Evolutionary conservation across 2,113 vertebrate species (phyloP).

Genomic region (Propithecus coquereli): DNA sequence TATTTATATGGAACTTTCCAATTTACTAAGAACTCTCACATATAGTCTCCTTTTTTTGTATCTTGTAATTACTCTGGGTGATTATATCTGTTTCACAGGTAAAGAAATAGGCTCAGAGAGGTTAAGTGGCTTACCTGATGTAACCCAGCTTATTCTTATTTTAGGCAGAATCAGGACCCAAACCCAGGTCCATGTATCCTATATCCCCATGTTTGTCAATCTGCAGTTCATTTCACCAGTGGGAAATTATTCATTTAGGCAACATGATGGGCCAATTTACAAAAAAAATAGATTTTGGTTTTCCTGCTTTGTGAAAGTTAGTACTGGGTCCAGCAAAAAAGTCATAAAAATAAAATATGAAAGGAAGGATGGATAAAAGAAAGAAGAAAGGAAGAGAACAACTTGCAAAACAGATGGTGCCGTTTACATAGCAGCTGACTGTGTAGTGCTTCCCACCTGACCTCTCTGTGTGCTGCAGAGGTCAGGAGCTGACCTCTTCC

Average conservation of each 20-base stretch:
- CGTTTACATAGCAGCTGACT: background rate
- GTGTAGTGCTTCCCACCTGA: background rate
- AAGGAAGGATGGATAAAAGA: background rate
- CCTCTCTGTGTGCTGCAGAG: background rate
- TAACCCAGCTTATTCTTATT: background rate
- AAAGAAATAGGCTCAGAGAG: background rate
- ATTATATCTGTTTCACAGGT: background rate
- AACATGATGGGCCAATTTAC: background rate
- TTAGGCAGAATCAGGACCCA: background rate
- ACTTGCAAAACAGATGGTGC: background rate
- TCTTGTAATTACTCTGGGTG: background rate
- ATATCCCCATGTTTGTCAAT: background rate
- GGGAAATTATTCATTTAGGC: background rate
- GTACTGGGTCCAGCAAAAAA: background rate
- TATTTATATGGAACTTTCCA: background rate
- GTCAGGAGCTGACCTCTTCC: background rate
- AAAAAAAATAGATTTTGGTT: background rate
- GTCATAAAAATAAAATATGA: background rate
- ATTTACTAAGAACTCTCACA: background rate
- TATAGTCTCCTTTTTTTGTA: background rate
- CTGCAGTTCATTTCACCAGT: background rate
- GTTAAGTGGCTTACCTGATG: background rate
- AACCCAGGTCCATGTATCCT: background rate
- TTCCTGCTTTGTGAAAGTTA: slow-evolving; percentile 4
- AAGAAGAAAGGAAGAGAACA: background rate